Base-by-base conservation (phyloP, 2,113 vertebrate genomes). In the Oncorhynchus gorbuscha region DNA sequence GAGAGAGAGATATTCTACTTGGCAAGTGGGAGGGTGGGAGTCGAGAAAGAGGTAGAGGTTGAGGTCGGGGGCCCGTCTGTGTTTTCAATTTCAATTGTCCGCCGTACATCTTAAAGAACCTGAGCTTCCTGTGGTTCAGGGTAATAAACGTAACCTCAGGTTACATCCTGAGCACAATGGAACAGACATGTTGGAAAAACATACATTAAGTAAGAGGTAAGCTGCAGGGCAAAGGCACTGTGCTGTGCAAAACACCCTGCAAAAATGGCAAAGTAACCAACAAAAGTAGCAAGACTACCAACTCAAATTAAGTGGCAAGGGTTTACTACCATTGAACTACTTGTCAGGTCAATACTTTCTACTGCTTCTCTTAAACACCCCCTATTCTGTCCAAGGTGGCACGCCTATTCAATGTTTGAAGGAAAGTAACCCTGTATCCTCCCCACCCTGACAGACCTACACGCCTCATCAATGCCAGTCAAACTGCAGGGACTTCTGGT, bases 1-100 rank as follows among this genome's bases (percentile, higher is more conserved):
- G 18, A 8, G 59, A 2, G 14, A 22, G 14, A 73, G 87, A 85
- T 79, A 82, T 88, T 88, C 86, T 79, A 88, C 79, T 81, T 16
- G 58, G 72, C 85, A 75, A 75, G 32, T 71, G 81, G 75, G 78
- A 89, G 73, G 78, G 32, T 71, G 80, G 75, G 79, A 88, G 74
- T 81, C 75, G 61, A 55, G 30, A 39, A 39, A 39, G 65, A 83
- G 77, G 77, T 69, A 35, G 77, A 75, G 16, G 16, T 55, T 55
- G 51, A 55, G 51, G 51, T 55, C 51, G 3, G 16, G 51, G 51
- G 51, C 51, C 51, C 18, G 78, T 81, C 78, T 78, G 76, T 84
- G 75, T 86, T 87, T 88, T 89, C 81, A 87, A 84, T 90, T 91
- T 87, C 84, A 89, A 87, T 86, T 84, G 87, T 88, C 81, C 83